Evolutionary conservation across 2,888 invertebrate genomes (phyloP), one percentile per base, ranked within the genome.

Genomic region (Hydrotaea diabolus): DNA sequence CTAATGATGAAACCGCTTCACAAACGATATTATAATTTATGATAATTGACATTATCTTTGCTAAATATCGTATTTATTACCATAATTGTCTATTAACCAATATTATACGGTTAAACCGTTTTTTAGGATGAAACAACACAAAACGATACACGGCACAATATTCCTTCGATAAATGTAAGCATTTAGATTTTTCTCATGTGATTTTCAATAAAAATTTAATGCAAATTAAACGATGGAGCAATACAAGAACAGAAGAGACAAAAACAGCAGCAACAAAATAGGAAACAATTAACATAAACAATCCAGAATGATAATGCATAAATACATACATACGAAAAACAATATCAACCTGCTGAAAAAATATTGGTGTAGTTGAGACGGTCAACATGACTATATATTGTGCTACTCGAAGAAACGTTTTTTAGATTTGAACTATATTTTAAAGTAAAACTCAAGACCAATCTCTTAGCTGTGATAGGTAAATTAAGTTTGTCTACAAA

Each of bases 161-260:
- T 5, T 8, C 39, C 43, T 66, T 19, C 43, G 21, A 39, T 66
- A n/a, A 23, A 26, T 39, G 23, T 73, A 73, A 69, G 46, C 64
- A 69, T 74, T 80, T 80, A 73, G 69, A 80, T 64, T 74, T 71
- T 23, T 62, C 26, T 80, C 69, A 53, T 69, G 69, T 39, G 39
- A 23, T 46, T 66, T 23, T 17, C 66, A 57, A 80, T 72, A 76
- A 81, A 73, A 84, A 81, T 78, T 75, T 66, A 84, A 84, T 81
- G 77, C 81, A 84, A 66, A 84, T 84, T 75, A 72, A 76, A 78
- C 49, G 7, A 73, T 64, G 73, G 75, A 84, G 77, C 7, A 31
- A 31, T 31, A 4, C 31, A 31, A n/a, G n/a, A n/a, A n/a, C n/a
- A n/a, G n/a, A n/a, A n/a, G n/a, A n/a, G n/a, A 79, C 78, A n/a